Evolutionary conservation across 2,113 vertebrate species (phyloP), one percentile per base, ranked within the genome.

Genomic region (Corydoras sp.): DNA sequence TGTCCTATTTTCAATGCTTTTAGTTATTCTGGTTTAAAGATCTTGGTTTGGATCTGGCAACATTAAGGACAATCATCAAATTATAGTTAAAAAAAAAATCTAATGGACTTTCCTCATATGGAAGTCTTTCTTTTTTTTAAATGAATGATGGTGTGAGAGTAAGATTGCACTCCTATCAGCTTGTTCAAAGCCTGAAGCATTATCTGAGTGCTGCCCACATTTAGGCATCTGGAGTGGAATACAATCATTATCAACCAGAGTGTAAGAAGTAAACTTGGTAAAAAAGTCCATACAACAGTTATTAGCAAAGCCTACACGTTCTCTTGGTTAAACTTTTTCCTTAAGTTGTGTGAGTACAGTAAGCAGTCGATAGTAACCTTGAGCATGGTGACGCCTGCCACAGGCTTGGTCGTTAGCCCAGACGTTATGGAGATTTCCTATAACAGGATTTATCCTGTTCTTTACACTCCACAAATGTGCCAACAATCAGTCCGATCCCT

Each of bases 391-490:
- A 70, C 54, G 54, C 43, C 55, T 59, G 61, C 29, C 15, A 49
- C 12, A 13, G 49, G 54, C 49, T 66, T 71, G 59, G 29, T 56
- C 62, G 58, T 10, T 5, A 71, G 63, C 48, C 35, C 67, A 67
- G 68, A 43, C 68, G 51, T 56, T 55, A 62, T 51, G 51, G 68
- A 71, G 14, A 62, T 70, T 55, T 64, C 53, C 30, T 65, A 65
- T 71, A 74, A 77, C 58, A 62, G 63, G 67, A 74, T 74, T 77
- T 62, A 30, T 74, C 35, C 72, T 62, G 58, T 68, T 66, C 32
- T 59, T 73, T 31, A 65, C 55, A 60, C 54, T 58, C 10, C 59
- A 24, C 62, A 48, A 24, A 14, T 18, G 35, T 72, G 35, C 35
- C 35, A 65, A 61, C 66, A 70, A 74, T 77, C 72, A 71, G 69